Evolutionary conservation across 2,797 vertebrate species (phyloP).

Genomic region (Morelia viridis): DNA sequence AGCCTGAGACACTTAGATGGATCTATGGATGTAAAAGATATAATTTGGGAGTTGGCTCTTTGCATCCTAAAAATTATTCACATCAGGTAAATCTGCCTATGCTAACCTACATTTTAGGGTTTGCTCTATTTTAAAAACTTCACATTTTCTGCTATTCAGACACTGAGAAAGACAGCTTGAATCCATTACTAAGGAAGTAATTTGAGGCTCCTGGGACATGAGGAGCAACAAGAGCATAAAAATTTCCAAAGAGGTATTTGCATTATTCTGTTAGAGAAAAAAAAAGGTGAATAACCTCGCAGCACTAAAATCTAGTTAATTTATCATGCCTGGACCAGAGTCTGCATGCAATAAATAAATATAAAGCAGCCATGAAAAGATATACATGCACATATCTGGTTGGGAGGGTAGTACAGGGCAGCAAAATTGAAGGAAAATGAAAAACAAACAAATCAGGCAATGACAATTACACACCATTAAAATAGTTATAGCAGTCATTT

Average conservation of each 20-base stretch:
- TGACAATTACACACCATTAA: not conserved
- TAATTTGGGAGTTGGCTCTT: not conserved
- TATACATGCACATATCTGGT: not conserved
- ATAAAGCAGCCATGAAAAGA: not conserved
- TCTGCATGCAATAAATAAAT: not conserved
- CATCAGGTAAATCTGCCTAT: not conserved
- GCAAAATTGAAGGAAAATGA: not conserved
- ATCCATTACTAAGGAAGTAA: not conserved
- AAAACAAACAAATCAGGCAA: not conserved
- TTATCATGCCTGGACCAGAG: not conserved
- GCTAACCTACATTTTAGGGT: not conserved
- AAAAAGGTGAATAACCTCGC: not conserved
- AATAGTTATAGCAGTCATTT: not conserved
- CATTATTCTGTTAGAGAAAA: not conserved
- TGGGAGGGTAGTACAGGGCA: not conserved
- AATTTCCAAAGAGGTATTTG: not conserved
- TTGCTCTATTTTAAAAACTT: not conserved
- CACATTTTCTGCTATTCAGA: not conserved
- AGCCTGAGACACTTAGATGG: not conserved
- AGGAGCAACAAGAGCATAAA: not conserved
- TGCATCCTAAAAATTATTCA: not conserved
- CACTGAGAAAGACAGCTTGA: not conserved
- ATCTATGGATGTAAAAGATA: not conserved
- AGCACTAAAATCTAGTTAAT: not conserved
- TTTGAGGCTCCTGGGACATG: not conserved